A percentile compares a stretch with the other conserved stretches of the same genome.
phyloP scores from a whole-genome alignment of 2,113 vertebrate species.

The Euleptes europaea region DNA sequence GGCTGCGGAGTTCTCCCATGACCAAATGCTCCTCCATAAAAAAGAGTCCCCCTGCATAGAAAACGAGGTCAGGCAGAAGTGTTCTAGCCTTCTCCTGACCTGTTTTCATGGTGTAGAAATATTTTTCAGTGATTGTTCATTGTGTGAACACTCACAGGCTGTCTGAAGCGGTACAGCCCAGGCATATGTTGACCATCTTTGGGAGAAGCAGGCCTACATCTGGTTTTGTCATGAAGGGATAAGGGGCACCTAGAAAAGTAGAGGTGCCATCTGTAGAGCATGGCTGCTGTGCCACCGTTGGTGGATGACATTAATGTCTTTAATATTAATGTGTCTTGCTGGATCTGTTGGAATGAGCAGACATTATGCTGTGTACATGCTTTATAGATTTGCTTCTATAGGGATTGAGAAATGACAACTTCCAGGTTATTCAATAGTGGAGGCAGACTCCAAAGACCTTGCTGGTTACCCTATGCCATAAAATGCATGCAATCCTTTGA shows the following conservation, averaged over 20 bases:
- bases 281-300: not conserved
- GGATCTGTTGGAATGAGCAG: not conserved
- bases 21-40: not conserved
- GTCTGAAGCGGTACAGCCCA: not conserved
- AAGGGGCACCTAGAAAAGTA: not conserved
- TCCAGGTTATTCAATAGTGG: not conserved
- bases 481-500: not conserved
- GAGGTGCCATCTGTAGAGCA: not conserved
- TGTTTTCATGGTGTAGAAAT: not conserved
- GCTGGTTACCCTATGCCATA: conserved; percentile 22
- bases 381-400: not conserved
- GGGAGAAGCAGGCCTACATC: not conserved
- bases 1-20: too few relatives aligned
- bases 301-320: not conserved
- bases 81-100: not conserved
- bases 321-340: not conserved
- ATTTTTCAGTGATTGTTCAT: not conserved
- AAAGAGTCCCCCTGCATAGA: not conserved
- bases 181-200: not conserved
- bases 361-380: not conserved
- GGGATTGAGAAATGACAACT: conserved; percentile 30
- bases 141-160: not conserved
- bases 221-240: not conserved
- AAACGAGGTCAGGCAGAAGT: not conserved
- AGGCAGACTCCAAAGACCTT: not conserved